Conservation (phyloP, 2,797 vertebrate species). For the Smutsia temminckii region DNA sequence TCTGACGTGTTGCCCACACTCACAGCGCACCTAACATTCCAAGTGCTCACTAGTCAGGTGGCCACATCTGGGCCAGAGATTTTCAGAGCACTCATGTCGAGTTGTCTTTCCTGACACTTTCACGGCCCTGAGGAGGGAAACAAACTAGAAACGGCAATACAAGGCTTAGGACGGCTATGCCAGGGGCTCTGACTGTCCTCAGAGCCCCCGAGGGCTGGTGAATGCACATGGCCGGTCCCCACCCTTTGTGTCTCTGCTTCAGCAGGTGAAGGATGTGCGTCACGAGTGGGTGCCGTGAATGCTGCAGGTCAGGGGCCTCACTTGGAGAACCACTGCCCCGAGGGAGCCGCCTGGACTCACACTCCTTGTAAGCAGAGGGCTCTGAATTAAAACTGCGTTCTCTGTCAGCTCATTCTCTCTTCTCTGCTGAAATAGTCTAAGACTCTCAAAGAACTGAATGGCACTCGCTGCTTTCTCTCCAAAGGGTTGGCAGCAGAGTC, state of each 20-base stretch:
- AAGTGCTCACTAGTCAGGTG: background rate
- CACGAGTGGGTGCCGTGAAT: background rate
- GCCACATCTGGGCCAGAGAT: background rate
- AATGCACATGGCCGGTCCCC: no score
- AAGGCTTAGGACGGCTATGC: background rate
- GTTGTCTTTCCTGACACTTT: background rate
- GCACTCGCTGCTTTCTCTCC: fast-evolving
- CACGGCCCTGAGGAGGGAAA: background rate
- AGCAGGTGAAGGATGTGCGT: no score
- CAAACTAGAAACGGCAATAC: background rate
- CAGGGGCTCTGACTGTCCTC: background rate
- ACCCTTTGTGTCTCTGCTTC: background rate
- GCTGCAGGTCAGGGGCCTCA: no score
- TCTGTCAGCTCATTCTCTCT: background rate
- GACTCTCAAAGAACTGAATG: background rate
- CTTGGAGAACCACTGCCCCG: background rate
- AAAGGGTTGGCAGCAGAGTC: background rate
- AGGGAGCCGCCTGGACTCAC: background rate
- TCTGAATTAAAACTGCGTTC: background rate
- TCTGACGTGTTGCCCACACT: background rate
- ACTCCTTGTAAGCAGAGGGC: background rate
- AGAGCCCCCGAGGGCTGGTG: background rate
- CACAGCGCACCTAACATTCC: background rate
- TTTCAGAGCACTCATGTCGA: background rate
- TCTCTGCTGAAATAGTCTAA: background rate